Base-by-base conservation (phyloP, 2,797 vertebrate species). In the Spinus olivaceus region DNA sequence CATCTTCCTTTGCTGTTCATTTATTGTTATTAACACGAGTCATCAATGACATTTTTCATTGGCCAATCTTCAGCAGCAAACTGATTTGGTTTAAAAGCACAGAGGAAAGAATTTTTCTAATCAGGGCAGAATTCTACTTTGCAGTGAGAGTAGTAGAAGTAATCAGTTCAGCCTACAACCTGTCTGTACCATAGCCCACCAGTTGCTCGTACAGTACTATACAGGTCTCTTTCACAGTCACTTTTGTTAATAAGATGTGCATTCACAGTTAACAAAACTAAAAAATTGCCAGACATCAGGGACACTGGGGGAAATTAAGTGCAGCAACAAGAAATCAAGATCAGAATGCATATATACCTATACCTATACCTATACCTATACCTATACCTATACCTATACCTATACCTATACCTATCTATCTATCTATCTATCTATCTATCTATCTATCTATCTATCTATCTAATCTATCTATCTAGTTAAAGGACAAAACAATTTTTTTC, bases 241-340 rank as follows among this genome's bases (percentile, higher is more conserved):
- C 1, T 25, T 86, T n/a, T 69, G 3, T 50, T 42, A 47, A 61
- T 53, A 25, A 76, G 19, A n/a, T 24, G n/a, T 1, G 0, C 1
- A 37, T 53, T 66, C 17, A 24, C 5, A 41, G 18, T 30, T 69
- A 71, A 53, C 30, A 60, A 86, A 88, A 64, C 10, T 4, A 4
- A 53, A 16, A 74, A 49, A 59, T 5, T 47, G 18, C 1, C 12
- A 23, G 67, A 49, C 22, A 41, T 51, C 53, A 88, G 3, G 10
- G 9, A 46, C 3, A 2, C 4, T 33, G 18, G 9, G 9, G 28
- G 1, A 82, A 82, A 81, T 51, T n/a, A 39, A 41, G n/a, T 71
- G 7, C 32, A 60, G 19, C 8, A 77, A 50, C 9, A 90, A 76
- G 8, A 46, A 91, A 89, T 12, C 10, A 61, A 76, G 14, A 41